Base-by-base conservation (phyloP, 53 echinoderm and acorn worm genomes). In the Holothuria leucospilota region DNA sequence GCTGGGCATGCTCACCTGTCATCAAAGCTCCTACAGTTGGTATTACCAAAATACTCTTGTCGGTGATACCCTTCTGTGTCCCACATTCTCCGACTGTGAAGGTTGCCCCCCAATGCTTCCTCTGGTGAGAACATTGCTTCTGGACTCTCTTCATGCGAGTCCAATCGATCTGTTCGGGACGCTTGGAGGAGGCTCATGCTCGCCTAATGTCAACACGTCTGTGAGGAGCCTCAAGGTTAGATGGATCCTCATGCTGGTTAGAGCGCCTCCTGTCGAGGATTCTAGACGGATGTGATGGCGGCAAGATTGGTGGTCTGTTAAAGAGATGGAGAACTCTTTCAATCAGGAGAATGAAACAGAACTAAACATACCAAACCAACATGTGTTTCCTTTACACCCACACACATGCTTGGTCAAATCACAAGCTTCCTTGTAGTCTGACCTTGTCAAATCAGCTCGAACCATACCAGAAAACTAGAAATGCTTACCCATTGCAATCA, bases 241-340 rank as follows among this genome's bases (percentile, higher is more conserved):
- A 67, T 13, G 65, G 41, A 66, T 83, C 84, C 15, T 83, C 67
- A 25, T 64, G 67, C 41, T 83, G 84, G 51, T 2, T 83, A 14
- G 84, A 67, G 25, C 84, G 84, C 84, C 84, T 83, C 20, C 84
- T 46, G 51, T 83, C 84, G 25, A 83, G 67, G 23, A 66, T 83
- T 21, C 84, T 46, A 67, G 84, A 83, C 84, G 65, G 84, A 66
- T 65, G 42, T 42, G 84, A 83, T 46, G 46, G 46, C 46, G 46
- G 46, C 46, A 46, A 46, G 46, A 46, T 46, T 53, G 78, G 78
- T 78, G 78, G 78, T 78, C 78, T 78, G 26, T 30, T 78, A 29
- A 78, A 56, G 12, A 40, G 58, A 14, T 34, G 51, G 12, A 27
- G 58, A 29, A 58, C 13, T 46, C 0, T 9, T 4, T 0, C 46